These are phyloP conservation scores for Scrobipalpa costella DNA, from an alignment of 2,888 invertebrate species.

Conservation along the genomic window DNA sequence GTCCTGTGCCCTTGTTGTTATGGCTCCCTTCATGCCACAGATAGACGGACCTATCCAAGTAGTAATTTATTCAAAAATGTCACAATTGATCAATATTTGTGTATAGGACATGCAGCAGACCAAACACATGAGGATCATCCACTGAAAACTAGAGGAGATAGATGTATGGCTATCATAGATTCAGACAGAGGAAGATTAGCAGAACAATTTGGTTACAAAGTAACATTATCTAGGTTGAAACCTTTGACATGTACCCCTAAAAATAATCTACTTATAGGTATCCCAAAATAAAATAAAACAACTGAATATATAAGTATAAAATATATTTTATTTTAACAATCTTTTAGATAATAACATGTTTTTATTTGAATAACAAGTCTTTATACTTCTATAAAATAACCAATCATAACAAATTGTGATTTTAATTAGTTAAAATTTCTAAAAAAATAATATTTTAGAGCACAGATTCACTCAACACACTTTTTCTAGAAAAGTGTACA, in stretches of 20 bases:
- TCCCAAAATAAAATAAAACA: conserved; percentile 50
- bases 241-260: conserved; percentile 95
- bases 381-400: conserved; percentile 2
- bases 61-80: conserved; percentile 82
- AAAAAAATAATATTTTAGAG: conserved; percentile 30
- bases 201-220: conserved; percentile 87
- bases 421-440: conserved; percentile 24
- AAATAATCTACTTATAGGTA: conserved; percentile 91
- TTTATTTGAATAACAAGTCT: conserved; percentile 32
- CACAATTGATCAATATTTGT: conserved; percentile 85
- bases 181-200: conserved; percentile 90
- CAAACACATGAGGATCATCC: conserved; percentile 90
- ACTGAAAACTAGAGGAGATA: conserved; percentile 87
- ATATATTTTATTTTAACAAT: conserved; percentile 34
- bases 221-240: conserved; percentile 87
- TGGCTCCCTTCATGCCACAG: conserved; percentile 91
- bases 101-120: conserved; percentile 94
- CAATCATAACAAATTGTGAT: conserved; percentile 26
- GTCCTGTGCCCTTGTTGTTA: conserved; percentile 97
- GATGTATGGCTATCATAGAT: conserved; percentile 94
- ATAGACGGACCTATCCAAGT: conserved; percentile 90
- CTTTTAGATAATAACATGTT: conserved; percentile 38
- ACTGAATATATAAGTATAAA: conserved; percentile 39
- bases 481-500: conserved; percentile 14
- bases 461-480: background rate